Evolutionary conservation across 2,113 vertebrate genomes (phyloP).

Genomic region (Hippocampus guttulatus): DNA sequence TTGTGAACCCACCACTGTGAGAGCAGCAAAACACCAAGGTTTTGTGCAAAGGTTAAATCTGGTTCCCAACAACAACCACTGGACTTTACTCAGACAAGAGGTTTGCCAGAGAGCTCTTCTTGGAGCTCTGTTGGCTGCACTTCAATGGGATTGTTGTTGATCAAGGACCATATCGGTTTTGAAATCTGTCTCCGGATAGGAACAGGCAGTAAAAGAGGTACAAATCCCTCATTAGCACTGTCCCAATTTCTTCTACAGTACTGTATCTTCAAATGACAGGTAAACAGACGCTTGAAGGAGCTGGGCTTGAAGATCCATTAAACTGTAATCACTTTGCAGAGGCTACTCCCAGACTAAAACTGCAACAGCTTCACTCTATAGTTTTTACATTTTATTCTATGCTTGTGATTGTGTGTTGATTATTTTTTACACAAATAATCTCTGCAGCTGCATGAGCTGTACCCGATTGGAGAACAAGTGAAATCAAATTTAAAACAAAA

Average conservation of each 20-base stretch:
- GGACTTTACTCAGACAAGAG: not conserved
- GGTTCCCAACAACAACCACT: not conserved
- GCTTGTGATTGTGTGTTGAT: not conserved
- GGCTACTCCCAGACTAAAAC: not conserved
- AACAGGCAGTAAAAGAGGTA: not conserved
- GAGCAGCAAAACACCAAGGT: not conserved
- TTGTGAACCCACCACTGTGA: not conserved
- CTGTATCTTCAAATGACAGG: not conserved
- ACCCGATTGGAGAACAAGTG: not conserved
- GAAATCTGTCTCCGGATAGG: not conserved
- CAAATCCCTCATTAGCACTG: not conserved
- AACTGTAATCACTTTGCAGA: not conserved
- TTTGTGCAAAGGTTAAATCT: not conserved
- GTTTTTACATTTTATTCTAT: not conserved
- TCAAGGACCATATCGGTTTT: not conserved
- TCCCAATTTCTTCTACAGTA: not conserved
- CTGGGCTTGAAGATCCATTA: not conserved
- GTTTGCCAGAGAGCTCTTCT: not conserved
- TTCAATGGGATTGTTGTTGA: not conserved
- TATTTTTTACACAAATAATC: not conserved
- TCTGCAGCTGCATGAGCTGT: not conserved
- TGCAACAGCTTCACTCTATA: not conserved
- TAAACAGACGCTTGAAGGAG: not conserved
- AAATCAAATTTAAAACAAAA: not conserved
- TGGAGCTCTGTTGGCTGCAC: not conserved